phyloP scores from a whole-genome alignment of 2,888 invertebrate species.

The Myopa tessellatipennis region DNA sequence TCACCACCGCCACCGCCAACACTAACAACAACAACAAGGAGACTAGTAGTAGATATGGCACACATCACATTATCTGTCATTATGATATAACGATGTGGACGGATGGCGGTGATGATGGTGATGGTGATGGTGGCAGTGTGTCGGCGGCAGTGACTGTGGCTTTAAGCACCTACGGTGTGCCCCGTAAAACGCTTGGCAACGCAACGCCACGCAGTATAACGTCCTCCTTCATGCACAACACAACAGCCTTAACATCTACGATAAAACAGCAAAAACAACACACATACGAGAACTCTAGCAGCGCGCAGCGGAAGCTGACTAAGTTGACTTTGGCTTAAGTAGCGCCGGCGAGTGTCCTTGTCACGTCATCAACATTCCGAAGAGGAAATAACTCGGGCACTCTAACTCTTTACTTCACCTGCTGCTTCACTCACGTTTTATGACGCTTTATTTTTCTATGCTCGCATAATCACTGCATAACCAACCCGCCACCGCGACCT shows the following conservation, averaged over 20 bases:
- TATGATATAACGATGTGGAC: background rate
- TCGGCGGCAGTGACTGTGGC: background rate
- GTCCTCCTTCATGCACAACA: background rate
- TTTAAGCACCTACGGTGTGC: background rate
- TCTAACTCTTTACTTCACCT: constrained; percentile 38
- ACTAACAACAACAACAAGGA: background rate
- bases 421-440: constrained; percentile 1
- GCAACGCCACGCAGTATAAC: background rate
- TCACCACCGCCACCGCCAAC: background rate
- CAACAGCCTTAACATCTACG: background rate
- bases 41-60: background rate
- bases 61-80: constrained; percentile 1
- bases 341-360: constrained; percentile 38
- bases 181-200: background rate
- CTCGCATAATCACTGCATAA: constrained; percentile 6
- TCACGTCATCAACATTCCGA: constrained; percentile 39
- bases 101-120: background rate
- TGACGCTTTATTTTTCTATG: background rate
- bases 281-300: background rate
- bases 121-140: background rate
- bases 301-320: constrained; percentile 1
- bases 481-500: background rate
- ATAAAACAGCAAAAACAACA: background rate
- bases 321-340: constrained; percentile 30
- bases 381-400: constrained; percentile 40